Conservation (phyloP, 2,888 invertebrate species). For the Cheilosia variabilis region DNA sequence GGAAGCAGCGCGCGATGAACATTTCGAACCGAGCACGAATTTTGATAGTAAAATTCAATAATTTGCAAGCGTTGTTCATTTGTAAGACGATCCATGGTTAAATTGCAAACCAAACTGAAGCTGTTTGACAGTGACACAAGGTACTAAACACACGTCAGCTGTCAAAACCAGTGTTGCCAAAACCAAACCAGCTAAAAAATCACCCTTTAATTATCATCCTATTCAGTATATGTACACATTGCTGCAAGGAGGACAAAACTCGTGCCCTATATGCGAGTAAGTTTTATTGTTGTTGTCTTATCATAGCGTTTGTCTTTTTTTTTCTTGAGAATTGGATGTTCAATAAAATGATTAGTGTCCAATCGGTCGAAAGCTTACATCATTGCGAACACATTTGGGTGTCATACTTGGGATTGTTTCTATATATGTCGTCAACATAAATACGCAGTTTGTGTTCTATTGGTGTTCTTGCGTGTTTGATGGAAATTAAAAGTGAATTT, state of each 20-base stretch:
- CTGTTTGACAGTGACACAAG: too few relatives aligned
- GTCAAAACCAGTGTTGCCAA: too few relatives aligned
- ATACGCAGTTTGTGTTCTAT: not conserved
- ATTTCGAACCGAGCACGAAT: too few relatives aligned
- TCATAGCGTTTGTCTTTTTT: not conserved
- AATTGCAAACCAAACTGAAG: too few relatives aligned
- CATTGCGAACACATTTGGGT: not conserved
- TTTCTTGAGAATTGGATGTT: not conserved
- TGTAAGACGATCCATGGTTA: too few relatives aligned
- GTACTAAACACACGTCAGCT: too few relatives aligned
- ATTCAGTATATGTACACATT: slow-evolving; percentile 32
- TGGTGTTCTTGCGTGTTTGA: not conserved
- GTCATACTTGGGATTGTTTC: not conserved
- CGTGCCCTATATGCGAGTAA: slow-evolving; percentile 48
- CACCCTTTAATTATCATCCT: slow-evolving; percentile 26
- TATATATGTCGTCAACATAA: not conserved
- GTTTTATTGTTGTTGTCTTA: slow-evolving; percentile 14
- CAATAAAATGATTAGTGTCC: not conserved
- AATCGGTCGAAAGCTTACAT: not conserved
- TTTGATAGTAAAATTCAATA: too few relatives aligned
- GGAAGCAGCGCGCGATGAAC: too few relatives aligned
- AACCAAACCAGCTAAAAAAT: too few relatives aligned
- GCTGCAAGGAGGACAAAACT: slow-evolving; percentile 7
- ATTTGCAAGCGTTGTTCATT: too few relatives aligned
- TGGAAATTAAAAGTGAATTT: too few relatives aligned